These are phyloP conservation scores for Sceloporus tristichus DNA, from an alignment of 2,113 vertebrate genomes.

Conservation along the genomic window DNA sequence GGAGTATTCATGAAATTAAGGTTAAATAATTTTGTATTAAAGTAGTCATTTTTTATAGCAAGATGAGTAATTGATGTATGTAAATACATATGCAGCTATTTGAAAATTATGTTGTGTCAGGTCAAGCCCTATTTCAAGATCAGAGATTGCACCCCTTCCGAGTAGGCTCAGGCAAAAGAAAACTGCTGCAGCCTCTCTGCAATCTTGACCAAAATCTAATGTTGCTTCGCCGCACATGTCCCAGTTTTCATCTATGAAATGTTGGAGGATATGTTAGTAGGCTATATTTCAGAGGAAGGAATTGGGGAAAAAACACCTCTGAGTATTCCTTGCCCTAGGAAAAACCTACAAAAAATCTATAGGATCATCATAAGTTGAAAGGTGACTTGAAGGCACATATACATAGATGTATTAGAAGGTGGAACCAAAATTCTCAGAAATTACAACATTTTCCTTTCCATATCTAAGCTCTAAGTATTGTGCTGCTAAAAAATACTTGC, in stretches of 20 bases:
- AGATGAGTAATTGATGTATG: background rate
- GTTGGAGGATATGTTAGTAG: too few species aligned
- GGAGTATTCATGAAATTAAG: background rate
- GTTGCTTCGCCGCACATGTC: background rate
- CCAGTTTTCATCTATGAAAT: too few species aligned
- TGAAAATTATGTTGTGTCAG: too few species aligned
- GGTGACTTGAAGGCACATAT: too few species aligned
- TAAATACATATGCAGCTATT: background rate
- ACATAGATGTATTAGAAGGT: background rate
- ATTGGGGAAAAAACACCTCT: too few species aligned
- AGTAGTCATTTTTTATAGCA: background rate
- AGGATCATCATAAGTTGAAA: too few species aligned
- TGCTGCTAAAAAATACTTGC: conserved; percentile 43
- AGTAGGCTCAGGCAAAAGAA: too few species aligned
- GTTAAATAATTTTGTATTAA: background rate
- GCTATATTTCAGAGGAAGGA: too few species aligned
- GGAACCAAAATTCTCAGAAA: conserved; percentile 25
- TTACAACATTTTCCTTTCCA: conserved; percentile 14
- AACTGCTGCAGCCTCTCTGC: background rate
- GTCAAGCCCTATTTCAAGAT: too few species aligned
- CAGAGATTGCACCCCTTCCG: too few species aligned
- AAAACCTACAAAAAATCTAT: too few species aligned
- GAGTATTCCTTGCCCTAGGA: too few species aligned
- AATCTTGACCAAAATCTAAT: background rate
- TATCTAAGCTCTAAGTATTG: conserved; percentile 43